A percentile compares a stretch with the other conserved stretches of the same genome.
phyloP scores from a whole-genome alignment of 2,888 invertebrate genomes.

The Hyppa rectilinea region DNA sequence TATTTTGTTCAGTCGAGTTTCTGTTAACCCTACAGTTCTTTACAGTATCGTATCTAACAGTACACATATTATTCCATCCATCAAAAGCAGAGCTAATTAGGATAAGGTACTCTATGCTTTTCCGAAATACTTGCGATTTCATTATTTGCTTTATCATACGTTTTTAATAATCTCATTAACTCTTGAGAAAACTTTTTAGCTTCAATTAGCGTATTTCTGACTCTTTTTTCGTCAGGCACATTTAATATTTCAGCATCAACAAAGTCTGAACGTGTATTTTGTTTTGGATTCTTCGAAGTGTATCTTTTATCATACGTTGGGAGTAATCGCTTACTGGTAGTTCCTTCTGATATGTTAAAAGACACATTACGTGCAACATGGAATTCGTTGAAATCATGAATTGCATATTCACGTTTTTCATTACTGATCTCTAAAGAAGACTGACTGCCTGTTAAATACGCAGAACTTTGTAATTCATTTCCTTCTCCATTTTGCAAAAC shows the following conservation, averaged over 20 bases:
- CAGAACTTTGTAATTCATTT: not conserved
- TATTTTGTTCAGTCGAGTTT: slow-evolving; percentile 3
- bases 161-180: slow-evolving; percentile 71
- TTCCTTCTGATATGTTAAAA: slow-evolving; percentile 14
- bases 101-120: slow-evolving; percentile 64
- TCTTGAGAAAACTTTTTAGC: slow-evolving; percentile 73
- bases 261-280: slow-evolving; percentile 4
- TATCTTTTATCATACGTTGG: slow-evolving; percentile 4
- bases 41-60: not conserved
- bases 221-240: slow-evolving; percentile 65
- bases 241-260: slow-evolving; percentile 15
- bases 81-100: slow-evolving; percentile 31
- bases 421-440: slow-evolving; percentile 14
- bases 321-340: not conserved
- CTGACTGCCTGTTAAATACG: slow-evolving; percentile 3
- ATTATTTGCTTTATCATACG: slow-evolving; percentile 77
- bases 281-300: not conserved
- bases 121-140: slow-evolving; percentile 74
- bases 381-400: slow-evolving; percentile 18
- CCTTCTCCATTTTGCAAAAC: slow-evolving; percentile 1
- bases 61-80: slow-evolving; percentile 1
- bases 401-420: slow-evolving; percentile 5
- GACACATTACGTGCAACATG: slow-evolving; percentile 9
- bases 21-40: slow-evolving; percentile 6
- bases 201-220: slow-evolving; percentile 70